phyloP scores from a whole-genome alignment of 2,113 vertebrate genomes.

The Dryoscopus gambensis region DNA sequence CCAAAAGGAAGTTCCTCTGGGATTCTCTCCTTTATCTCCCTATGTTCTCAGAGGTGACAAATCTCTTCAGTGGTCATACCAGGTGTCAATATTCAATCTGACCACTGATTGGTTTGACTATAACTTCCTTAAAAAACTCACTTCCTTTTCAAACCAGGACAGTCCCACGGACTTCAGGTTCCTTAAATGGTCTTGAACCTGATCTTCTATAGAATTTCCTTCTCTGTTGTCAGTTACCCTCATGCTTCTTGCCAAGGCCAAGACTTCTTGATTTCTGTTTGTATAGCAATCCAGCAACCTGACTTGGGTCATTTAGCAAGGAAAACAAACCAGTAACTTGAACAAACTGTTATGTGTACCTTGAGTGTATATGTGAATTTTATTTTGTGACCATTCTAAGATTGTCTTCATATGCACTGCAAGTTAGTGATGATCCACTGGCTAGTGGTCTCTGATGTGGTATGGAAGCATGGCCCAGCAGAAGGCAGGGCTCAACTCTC shows the following conservation, averaged over 20 bases:
- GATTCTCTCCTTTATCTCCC: too few species aligned
- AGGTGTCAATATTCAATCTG: too few species aligned
- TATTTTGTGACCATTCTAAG: not conserved
- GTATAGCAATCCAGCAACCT: not conserved
- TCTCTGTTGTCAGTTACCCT: not conserved
- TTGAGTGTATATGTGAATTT: slow-evolving; percentile 36
- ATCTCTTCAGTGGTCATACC: too few species aligned
- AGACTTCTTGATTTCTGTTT: not conserved
- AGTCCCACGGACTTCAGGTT: not conserved
- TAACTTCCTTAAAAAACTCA: too few species aligned
- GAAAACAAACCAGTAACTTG: not conserved
- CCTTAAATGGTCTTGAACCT: not conserved
- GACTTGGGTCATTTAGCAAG: not conserved
- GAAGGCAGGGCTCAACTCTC: not conserved
- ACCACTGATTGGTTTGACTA: too few species aligned
- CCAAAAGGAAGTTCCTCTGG: too few species aligned
- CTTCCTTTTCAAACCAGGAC: too few species aligned
- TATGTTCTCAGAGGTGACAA: too few species aligned
- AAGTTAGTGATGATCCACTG: not conserved
- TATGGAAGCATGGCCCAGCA: not conserved
- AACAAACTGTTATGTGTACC: slow-evolving; percentile 39
- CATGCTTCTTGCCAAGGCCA: not conserved
- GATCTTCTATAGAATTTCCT: not conserved
- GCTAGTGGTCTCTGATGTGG: not conserved
- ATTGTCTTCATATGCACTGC: not conserved